These are phyloP conservation scores for Saturnia pavonia DNA, from an alignment of 2,888 invertebrate genomes.

Conservation along the genomic window DNA sequence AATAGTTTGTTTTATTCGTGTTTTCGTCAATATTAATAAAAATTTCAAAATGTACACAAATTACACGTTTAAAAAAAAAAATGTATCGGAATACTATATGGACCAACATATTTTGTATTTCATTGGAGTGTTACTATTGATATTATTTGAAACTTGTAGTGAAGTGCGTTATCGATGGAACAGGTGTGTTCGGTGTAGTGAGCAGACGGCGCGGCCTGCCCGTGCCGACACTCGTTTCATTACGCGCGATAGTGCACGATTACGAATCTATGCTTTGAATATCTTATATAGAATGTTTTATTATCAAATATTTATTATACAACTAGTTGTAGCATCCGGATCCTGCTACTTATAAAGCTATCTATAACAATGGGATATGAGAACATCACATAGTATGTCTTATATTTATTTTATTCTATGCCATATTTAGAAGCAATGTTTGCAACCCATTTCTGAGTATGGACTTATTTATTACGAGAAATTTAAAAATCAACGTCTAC, in stretches of 20 bases:
- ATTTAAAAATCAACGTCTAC: no score
- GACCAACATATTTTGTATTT: background rate
- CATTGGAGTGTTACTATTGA: background rate
- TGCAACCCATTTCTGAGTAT: no score
- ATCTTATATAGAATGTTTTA: background rate
- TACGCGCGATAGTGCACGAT: background rate
- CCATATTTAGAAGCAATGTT: no score
- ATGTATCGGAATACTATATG: background rate
- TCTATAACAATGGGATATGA: no score
- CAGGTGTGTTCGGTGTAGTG: constrained; percentile 7
- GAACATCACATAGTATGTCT: no score
- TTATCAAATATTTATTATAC: background rate
- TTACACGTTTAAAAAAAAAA: no score
- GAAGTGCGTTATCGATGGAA: constrained; percentile 4
- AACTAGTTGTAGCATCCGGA: background rate
- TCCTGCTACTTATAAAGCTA: background rate
- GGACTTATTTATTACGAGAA: no score
- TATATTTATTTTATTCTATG: no score
- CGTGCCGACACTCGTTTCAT: background rate
- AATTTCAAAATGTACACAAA: no score
- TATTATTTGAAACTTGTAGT: background rate
- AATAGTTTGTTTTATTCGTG: no score
- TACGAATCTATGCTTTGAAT: background rate
- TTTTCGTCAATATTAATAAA: no score
- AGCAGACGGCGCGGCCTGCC: background rate